A percentile compares a stretch with the other conserved stretches of the same genome.
phyloP scores from a whole-genome alignment of 2,113 vertebrate genomes.

The Corythoichthys intestinalis region DNA sequence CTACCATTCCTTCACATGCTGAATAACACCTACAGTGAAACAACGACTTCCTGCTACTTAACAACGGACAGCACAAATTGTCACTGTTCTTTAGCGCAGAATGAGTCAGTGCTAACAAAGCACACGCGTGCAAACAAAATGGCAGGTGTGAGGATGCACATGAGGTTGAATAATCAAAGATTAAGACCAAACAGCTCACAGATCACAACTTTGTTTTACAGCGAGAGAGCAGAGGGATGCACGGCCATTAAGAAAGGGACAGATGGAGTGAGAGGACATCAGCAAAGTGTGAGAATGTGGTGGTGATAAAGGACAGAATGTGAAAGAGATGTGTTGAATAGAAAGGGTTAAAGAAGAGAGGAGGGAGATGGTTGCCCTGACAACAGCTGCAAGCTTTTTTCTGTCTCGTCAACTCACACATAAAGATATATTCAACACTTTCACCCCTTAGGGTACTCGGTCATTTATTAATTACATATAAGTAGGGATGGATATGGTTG shows the following conservation, averaged over 20 bases:
- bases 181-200: constrained; percentile 13
- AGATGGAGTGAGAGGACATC: constrained; percentile 68
- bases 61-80: constrained; percentile 15
- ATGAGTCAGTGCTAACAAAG: constrained; percentile 43
- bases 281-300: constrained; percentile 59
- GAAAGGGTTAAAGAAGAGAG: constrained; percentile 62
- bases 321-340: constrained; percentile 55
- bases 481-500: background rate
- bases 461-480: background rate
- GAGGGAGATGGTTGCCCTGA: constrained; percentile 62
- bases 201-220: constrained; percentile 4
- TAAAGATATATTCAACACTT: background rate
- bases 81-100: constrained; percentile 8
- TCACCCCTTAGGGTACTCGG: background rate
- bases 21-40: constrained; percentile 11
- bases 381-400: constrained; percentile 65
- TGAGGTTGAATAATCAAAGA: constrained; percentile 26
- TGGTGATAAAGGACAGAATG: constrained; percentile 59
- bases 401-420: constrained; percentile 15
- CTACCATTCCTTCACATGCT: constrained; percentile 18
- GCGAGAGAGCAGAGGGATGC: constrained; percentile 12
- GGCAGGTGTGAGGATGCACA: constrained; percentile 33
- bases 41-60: constrained; percentile 12
- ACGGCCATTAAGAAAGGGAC: constrained; percentile 40
- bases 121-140: constrained; percentile 25